phyloP scores from a whole-genome alignment of 23 tunicate genomes.

The Halocynthia roretzi region DNA sequence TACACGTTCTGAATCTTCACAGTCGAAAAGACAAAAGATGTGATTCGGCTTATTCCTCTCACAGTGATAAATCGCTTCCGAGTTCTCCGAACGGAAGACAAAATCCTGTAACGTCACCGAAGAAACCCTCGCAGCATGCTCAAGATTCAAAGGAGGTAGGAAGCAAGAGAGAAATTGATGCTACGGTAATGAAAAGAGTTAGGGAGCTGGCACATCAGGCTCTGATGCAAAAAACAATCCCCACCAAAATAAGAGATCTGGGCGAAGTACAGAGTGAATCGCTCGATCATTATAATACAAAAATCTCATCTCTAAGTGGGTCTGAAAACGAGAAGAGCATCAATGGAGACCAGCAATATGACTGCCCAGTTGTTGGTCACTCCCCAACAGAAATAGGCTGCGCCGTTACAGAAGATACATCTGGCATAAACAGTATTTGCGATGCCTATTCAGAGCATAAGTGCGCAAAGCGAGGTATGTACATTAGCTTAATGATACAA shows the following conservation, averaged over 20 bases:
- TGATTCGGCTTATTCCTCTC: conserved; percentile 23
- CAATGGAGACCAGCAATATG: background rate
- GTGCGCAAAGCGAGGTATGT: conserved; percentile 2
- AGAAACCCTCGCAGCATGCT: background rate
- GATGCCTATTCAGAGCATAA: background rate
- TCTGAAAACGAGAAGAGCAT: background rate
- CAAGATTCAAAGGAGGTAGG: background rate
- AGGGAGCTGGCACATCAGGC: conserved; percentile 3
- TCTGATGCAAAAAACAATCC: background rate
- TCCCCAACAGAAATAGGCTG: conserved; percentile 14
- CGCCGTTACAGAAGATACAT: background rate
- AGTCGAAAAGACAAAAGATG: conserved; percentile 17
- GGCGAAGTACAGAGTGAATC: too few relatives aligned
- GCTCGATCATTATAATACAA: background rate
- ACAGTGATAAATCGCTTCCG: conserved; percentile 20
- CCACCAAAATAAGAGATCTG: too few relatives aligned
- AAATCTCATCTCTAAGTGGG: background rate
- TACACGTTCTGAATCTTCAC: conserved; percentile 3
- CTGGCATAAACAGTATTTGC: background rate
- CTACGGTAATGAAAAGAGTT: conserved; percentile 12
- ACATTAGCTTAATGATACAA: background rate
- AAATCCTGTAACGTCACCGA: background rate
- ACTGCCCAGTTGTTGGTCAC: background rate
- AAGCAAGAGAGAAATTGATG: background rate
- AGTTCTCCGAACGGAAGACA: background rate